phyloP scores from a whole-genome alignment of 2,113 vertebrate genomes.

The Saimiri boliviensis region DNA sequence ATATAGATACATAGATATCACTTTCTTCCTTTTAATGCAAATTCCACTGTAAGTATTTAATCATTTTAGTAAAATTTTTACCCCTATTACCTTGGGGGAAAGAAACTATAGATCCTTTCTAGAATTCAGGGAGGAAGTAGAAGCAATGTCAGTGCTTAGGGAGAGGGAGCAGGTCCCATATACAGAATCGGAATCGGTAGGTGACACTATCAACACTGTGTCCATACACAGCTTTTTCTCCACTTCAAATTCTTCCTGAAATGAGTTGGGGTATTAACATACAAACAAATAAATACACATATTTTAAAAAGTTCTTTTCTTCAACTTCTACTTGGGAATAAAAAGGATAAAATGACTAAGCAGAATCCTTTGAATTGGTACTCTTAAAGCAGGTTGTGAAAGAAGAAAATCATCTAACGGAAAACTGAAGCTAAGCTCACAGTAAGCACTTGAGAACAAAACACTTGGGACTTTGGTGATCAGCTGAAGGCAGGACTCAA shows the following conservation, averaged over 20 bases:
- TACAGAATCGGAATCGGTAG: background rate
- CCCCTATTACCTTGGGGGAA: background rate
- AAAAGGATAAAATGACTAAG: background rate
- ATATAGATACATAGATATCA: accelerated
- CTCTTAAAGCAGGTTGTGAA: background rate
- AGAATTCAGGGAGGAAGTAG: background rate
- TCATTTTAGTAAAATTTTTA: background rate
- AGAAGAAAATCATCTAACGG: background rate
- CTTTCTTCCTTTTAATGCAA: background rate
- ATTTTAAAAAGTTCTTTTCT: background rate
- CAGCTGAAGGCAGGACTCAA: background rate
- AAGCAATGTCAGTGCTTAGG: background rate
- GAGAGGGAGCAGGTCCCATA: background rate
- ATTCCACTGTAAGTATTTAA: background rate
- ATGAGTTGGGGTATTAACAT: background rate
- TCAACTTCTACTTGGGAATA: background rate
- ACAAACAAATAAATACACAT: background rate
- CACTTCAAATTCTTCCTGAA: background rate
- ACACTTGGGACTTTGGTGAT: background rate
- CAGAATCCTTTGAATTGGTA: background rate
- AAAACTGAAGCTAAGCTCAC: background rate
- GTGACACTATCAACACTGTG: background rate
- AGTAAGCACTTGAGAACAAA: background rate
- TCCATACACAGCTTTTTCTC: background rate
- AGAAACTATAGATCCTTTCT: background rate